Conservation (phyloP, 2,888 invertebrate genomes). For the Gonocerus acuteangulatus region DNA sequence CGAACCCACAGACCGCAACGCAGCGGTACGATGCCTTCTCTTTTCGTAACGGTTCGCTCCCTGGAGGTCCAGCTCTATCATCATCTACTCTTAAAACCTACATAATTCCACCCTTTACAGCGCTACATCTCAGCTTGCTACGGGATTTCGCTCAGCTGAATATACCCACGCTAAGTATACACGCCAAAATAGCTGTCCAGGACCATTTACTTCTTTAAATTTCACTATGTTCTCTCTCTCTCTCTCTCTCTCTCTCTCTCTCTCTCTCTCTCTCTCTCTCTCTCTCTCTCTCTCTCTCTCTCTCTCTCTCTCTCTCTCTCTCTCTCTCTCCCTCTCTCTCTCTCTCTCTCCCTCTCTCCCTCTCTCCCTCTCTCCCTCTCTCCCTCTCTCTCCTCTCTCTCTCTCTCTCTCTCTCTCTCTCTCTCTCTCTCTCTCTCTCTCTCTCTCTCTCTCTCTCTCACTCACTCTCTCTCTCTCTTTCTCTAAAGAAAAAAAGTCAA, state of each 20-base stretch:
- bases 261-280: conserved; percentile 17
- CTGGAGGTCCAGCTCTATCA: no score
- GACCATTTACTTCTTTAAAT: neutral
- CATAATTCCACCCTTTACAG: no score
- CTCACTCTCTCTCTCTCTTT: conserved; percentile 7
- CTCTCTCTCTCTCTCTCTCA: conserved; percentile 9
- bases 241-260: conserved; percentile 15
- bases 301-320: conserved; percentile 17
- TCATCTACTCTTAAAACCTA: no score
- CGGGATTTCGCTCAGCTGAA: no score
- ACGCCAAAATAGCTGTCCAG: no score
- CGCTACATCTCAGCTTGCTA: no score
- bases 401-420: conserved; percentile 11
- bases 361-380: neutral
- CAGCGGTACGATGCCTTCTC: no score
- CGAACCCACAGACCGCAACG: no score
- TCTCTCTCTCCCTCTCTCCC: neutral
- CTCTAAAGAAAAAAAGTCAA: no score
- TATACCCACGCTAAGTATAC: no score
- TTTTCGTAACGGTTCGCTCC: no score
- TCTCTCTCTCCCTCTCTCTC: conserved; percentile 12
- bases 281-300: conserved; percentile 17
- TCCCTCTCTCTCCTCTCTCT: neutral
- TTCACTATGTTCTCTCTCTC: neutral
- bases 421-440: neutral